A percentile compares a stretch with the other conserved stretches of the same genome.
phyloP scores from a whole-genome alignment of 2,113 vertebrate species.

The Nothoprocta perdicaria region DNA sequence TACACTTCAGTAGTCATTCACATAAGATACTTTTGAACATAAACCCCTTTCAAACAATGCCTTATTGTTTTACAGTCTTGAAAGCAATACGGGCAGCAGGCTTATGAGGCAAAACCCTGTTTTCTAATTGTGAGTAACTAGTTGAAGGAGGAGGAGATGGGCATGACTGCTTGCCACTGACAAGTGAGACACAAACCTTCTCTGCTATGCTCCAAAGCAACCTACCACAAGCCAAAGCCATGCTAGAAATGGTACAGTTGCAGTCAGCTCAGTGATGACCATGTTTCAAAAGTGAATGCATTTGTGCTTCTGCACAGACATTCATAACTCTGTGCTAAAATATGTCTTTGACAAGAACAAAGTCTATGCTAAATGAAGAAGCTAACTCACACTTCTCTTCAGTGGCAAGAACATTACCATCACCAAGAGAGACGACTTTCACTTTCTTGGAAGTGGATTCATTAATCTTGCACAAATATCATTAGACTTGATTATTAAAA shows the following conservation, averaged over 20 bases:
- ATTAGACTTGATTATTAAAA: neutral
- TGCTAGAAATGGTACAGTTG: neutral
- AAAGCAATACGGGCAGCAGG: neutral
- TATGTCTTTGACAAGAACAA: neutral
- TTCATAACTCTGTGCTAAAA: neutral
- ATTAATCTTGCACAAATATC: neutral
- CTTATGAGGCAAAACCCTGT: neutral
- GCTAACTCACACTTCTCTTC: neutral
- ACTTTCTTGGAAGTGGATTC: neutral
- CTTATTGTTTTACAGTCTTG: neutral
- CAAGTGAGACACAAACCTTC: neutral
- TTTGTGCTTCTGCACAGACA: rapidly evolving
- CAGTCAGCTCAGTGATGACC: neutral
- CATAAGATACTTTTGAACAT: neutral
- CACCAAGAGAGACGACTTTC: neutral
- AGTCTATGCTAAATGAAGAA: neutral
- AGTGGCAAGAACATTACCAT: neutral
- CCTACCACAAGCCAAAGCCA: neutral
- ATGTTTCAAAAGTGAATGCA: neutral
- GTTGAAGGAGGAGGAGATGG: neutral
- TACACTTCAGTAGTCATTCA: neutral
- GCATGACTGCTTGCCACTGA: rapidly evolving
- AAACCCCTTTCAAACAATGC: neutral
- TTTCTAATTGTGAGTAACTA: neutral
- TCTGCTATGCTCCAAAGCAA: neutral